Base-by-base conservation (phyloP, 2,888 invertebrate species). In the Didymodactylos carnosus region DNA sequence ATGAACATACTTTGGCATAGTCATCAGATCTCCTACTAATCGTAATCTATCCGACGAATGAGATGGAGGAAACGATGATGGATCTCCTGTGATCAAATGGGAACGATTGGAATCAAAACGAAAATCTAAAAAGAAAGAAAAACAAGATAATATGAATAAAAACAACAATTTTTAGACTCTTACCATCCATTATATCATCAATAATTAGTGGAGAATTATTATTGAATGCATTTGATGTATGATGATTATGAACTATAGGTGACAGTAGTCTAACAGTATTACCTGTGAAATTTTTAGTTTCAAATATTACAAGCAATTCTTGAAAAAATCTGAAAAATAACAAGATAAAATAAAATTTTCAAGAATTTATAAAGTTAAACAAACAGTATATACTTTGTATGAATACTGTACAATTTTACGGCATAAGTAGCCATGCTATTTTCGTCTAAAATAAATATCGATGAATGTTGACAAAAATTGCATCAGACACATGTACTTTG, bases 301-400 rank as follows among this genome's bases (percentile, higher is more conserved):
- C 79, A 77, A 80, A 84, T 7, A 88, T 86, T 70, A 91, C 88
- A 78, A 88, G 87, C 78, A 90, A 89, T 80, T 92, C 91, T 84
- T 93, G 92, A 76, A 94, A 85, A 5, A 91, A 91, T 83, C 83
- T 83, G 73, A 13, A 76, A 75, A n/a, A n/a, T n/a, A n/a, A 69
- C 69, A 19, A n/a, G n/a, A n/a, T n/a, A n/a, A n/a, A n/a, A n/a
- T n/a, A n/a, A n/a, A n/a, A n/a, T n/a, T n/a, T n/a, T n/a, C n/a
- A n/a, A n/a, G n/a, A n/a, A n/a, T n/a, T n/a, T n/a, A n/a, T n/a
- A n/a, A n/a, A n/a, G n/a, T n/a, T n/a, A n/a, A n/a, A n/a, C n/a
- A n/a, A n/a, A n/a, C n/a, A n/a, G n/a, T n/a, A n/a, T 79, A 74
- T 76, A 81, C 81, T 79, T 81, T 40, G 80, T 79, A 75, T 82